Evolutionary conservation across 2,113 vertebrate genomes (phyloP).

Genomic region (Oreochromis tanganicae): DNA sequence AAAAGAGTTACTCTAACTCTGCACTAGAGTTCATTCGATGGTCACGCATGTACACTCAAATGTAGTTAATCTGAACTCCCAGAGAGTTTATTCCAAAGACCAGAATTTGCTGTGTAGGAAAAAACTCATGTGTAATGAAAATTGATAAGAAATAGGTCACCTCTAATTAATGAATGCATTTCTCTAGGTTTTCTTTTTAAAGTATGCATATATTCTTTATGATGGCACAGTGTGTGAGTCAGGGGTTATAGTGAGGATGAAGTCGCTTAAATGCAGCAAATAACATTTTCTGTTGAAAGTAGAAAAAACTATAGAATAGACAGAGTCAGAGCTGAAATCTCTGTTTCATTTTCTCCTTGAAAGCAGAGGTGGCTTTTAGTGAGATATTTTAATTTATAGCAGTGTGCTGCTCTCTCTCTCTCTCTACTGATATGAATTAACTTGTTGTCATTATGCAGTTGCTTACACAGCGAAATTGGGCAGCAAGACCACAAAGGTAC

Average conservation of each 20-base stretch:
- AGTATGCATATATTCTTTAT: background rate
- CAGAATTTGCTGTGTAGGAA: too few species aligned
- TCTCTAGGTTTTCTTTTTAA: background rate
- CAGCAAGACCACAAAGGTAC: background rate
- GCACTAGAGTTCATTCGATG: too few species aligned
- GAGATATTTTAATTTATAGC: background rate
- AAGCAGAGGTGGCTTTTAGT: background rate
- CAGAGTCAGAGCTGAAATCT: background rate
- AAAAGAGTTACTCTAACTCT: too few species aligned
- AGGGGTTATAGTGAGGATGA: background rate
- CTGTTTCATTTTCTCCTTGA: background rate
- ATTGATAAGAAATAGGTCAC: background rate
- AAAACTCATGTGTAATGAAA: background rate
- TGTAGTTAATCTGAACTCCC: too few species aligned
- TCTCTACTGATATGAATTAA: background rate
- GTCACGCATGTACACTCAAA: too few species aligned
- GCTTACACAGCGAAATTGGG: background rate
- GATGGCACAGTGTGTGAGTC: background rate
- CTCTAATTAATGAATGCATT: background rate
- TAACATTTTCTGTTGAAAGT: background rate
- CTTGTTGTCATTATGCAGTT: background rate
- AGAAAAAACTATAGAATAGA: background rate
- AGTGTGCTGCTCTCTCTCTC: background rate
- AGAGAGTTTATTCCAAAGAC: too few species aligned
- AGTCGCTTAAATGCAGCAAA: background rate